Percentiles rank a stretch among this genome's conserved stretches.
These are phyloP conservation scores for Bostrychus sinensis DNA, from an alignment of 2,113 vertebrate genomes.

Conservation along the genomic window DNA sequence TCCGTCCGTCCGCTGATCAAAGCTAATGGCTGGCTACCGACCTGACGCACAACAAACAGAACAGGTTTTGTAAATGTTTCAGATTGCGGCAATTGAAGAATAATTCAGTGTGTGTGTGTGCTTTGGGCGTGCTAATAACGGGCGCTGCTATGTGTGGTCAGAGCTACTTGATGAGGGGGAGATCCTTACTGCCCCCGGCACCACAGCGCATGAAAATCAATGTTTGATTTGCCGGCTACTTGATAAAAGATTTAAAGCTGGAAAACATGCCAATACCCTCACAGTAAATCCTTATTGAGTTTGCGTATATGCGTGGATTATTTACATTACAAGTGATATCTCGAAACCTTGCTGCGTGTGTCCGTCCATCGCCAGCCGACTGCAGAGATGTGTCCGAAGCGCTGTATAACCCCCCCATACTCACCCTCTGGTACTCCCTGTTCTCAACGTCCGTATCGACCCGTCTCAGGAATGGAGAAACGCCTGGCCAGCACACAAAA, in stretches of 20 bases:
- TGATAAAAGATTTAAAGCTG: slow-evolving; percentile 71
- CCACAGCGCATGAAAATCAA: slow-evolving; percentile 69
- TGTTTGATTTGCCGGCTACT: slow-evolving; percentile 75
- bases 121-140: slow-evolving; percentile 12
- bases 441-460: slow-evolving; percentile 77
- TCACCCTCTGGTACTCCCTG: slow-evolving; percentile 31
- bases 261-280: slow-evolving; percentile 43
- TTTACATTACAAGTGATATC: no score
- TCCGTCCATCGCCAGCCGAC: slow-evolving; percentile 18
- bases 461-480: slow-evolving; percentile 80
- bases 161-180: slow-evolving; percentile 54
- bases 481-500: slow-evolving; percentile 79
- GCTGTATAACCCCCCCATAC: slow-evolving; percentile 28
- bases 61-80: slow-evolving; percentile 25
- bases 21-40: slow-evolving; percentile 34
- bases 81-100: slow-evolving; percentile 47
- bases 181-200: slow-evolving; percentile 67
- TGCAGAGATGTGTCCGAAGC: slow-evolving; percentile 43
- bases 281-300: no score
- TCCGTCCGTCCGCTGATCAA: slow-evolving; percentile 51
- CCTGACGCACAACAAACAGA: not conserved
- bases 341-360: no score
- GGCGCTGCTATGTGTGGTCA: slow-evolving; percentile 32
- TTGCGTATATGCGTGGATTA: no score
- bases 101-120: slow-evolving; percentile 41